Percentiles rank a stretch among this genome's conserved stretches.
Conservation (phyloP, 2,113 vertebrate genomes). For the Cyphomyrus discorhynchus region DNA sequence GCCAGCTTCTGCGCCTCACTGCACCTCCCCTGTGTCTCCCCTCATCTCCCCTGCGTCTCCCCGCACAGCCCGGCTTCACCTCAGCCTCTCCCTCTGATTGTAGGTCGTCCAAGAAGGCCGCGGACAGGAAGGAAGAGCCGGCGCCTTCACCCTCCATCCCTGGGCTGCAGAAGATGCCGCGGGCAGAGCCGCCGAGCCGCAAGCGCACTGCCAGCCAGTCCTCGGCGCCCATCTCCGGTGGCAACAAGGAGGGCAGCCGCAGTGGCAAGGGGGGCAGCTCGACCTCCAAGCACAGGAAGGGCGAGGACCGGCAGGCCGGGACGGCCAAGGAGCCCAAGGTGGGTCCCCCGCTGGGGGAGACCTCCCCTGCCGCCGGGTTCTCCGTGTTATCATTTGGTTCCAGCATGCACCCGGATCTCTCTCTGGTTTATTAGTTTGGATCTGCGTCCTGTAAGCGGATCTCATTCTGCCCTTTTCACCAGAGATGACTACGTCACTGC, state of each 20-base stretch:
- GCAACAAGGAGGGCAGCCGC: slow-evolving; percentile 66
- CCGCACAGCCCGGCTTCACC: neutral
- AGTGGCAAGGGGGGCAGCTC: slow-evolving; percentile 64
- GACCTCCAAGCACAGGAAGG: slow-evolving; percentile 81
- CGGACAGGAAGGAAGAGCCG: slow-evolving; percentile 84
- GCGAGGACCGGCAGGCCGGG: slow-evolving; percentile 75
- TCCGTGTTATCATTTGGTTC: neutral
- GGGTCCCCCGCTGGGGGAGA: slow-evolving; percentile 21
- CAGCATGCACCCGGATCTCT: neutral
- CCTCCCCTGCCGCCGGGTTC: neutral
- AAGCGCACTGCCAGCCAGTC: slow-evolving; percentile 89
- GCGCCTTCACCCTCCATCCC: slow-evolving; percentile 81
- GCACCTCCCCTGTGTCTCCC: neutral
- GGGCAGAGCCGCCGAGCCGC: slow-evolving; percentile 78
- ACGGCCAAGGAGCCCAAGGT: slow-evolving; percentile 80
- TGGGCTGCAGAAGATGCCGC: slow-evolving; percentile 73
- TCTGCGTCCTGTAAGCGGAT: neutral
- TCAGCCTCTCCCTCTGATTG: neutral
- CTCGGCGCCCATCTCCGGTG: slow-evolving; percentile 75
- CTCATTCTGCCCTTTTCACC: neutral
- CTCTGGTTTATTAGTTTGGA: neutral
- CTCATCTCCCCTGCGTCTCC: too few species aligned
- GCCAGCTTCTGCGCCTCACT: neutral
- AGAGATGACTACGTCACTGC: neutral
- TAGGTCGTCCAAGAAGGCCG: slow-evolving; percentile 75